phyloP scores from a whole-genome alignment of 2,113 vertebrate species.

The Petromus typicus region DNA sequence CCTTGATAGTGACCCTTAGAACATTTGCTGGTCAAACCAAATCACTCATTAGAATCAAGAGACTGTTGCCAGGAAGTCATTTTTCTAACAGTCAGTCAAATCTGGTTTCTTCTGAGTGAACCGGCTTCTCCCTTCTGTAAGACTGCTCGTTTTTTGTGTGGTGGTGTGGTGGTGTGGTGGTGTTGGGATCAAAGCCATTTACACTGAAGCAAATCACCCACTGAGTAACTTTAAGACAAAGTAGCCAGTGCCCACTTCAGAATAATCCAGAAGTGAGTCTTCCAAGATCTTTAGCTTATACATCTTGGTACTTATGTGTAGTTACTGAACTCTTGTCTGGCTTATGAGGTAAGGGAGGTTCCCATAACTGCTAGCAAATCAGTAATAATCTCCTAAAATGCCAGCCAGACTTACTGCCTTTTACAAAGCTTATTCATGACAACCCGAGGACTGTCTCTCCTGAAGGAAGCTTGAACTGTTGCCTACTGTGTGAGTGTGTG shows the following conservation, averaged over 20 bases:
- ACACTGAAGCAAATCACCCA: background rate
- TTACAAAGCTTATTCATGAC: slow-evolving; percentile 41
- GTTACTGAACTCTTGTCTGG: background rate
- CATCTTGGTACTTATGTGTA: background rate
- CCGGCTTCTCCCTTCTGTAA: background rate
- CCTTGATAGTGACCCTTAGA: background rate
- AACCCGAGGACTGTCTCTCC: background rate
- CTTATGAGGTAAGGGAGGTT: slow-evolving; percentile 34
- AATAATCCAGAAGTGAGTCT: background rate
- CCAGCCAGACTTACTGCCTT: slow-evolving; percentile 29
- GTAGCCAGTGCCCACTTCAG: background rate
- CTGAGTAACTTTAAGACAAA: background rate
- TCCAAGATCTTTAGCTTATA: background rate
- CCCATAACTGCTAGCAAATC: slow-evolving; percentile 35
- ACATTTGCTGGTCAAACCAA: slow-evolving; percentile 27
- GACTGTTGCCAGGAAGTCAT: slow-evolving; percentile 4
- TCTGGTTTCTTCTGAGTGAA: background rate
- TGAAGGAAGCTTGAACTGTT: background rate
- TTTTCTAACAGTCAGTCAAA: background rate
- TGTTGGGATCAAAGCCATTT: background rate
- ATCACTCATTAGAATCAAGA: background rate
- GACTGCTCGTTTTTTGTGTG: background rate
- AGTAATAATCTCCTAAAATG: slow-evolving; percentile 34
- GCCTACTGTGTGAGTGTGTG: background rate
- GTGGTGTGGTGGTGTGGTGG: background rate